Evolutionary conservation across 2,888 invertebrate species (phyloP).

Genomic region (Stratiomys singularior): DNA sequence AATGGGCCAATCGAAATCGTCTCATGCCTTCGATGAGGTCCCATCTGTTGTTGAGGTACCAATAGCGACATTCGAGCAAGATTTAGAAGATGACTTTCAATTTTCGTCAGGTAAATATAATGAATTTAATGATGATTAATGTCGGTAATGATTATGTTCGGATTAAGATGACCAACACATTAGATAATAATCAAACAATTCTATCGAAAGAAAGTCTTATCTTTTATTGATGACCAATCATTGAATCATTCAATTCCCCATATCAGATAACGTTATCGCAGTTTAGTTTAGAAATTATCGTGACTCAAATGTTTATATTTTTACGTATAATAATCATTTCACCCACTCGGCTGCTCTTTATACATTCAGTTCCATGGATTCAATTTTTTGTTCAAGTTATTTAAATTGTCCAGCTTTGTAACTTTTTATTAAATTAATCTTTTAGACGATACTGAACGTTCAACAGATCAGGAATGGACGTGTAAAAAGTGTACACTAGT

Average conservation of each 20-base stretch:
- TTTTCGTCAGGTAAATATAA: slow-evolving; percentile 68
- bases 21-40: slow-evolving; percentile 57
- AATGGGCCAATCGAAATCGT: slow-evolving; percentile 56
- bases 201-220: too few relatives aligned
- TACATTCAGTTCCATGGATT: neutral
- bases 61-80: slow-evolving; percentile 75
- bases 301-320: too few relatives aligned
- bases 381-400: neutral
- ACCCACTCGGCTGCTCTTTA: too few relatives aligned
- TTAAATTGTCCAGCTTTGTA: neutral
- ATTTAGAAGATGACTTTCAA: slow-evolving; percentile 76
- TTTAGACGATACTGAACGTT: slow-evolving; percentile 58
- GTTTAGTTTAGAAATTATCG: too few relatives aligned
- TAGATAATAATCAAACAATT: too few relatives aligned
- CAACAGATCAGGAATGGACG: slow-evolving; percentile 74
- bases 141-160: too few relatives aligned
- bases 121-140: neutral
- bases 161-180: too few relatives aligned
- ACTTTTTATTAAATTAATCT: too few relatives aligned
- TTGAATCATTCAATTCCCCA: neutral
- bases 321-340: too few relatives aligned
- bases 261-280: neutral
- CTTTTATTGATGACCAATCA: neutral
- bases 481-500: slow-evolving; percentile 89
- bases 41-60: slow-evolving; percentile 68